These are phyloP conservation scores for Micromussa lordhowensis DNA, from an alignment of 92 coral and sea anemone species.

Conservation along the genomic window DNA sequence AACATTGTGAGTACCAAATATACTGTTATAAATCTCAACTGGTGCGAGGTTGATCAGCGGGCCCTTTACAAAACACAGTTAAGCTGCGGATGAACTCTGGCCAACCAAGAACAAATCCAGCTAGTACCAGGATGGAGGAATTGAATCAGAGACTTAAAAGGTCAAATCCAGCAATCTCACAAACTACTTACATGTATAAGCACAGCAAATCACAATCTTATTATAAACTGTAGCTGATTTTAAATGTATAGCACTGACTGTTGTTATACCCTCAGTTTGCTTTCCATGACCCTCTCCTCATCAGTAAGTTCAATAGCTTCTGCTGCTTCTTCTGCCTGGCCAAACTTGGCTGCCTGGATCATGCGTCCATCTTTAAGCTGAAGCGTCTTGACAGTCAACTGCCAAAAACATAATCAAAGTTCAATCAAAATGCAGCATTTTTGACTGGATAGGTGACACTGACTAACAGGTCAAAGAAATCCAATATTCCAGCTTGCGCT, in stretches of 20 bases:
- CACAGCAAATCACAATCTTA: neutral
- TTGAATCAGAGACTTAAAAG: no score
- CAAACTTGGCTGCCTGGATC: slow-evolving; percentile 96
- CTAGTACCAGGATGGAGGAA: no score
- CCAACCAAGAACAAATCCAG: no score
- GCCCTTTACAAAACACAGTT: no score
- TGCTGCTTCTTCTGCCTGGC: slow-evolving; percentile 83
- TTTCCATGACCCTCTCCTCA: slow-evolving; percentile 84
- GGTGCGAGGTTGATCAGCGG: no score
- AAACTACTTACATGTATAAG: no score
- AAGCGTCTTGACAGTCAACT: slow-evolving; percentile 93
- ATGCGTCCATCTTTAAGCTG: slow-evolving; percentile 93
- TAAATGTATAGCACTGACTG: neutral
- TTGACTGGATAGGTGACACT: neutral
- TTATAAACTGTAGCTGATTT: neutral
- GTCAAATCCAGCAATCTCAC: no score
- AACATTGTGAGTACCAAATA: no score
- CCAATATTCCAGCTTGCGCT: no score
- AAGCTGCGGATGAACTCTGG: no score
- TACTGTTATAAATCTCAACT: no score
- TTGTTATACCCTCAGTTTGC: slow-evolving; percentile 74
- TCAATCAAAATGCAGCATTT: neutral
- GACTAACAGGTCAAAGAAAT: neutral
- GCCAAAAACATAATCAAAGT: neutral
- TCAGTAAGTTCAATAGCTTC: slow-evolving; percentile 93